These are phyloP conservation scores for Bombus pyrosoma DNA, from an alignment of 1,140 invertebrate genomes.

Conservation along the genomic window DNA sequence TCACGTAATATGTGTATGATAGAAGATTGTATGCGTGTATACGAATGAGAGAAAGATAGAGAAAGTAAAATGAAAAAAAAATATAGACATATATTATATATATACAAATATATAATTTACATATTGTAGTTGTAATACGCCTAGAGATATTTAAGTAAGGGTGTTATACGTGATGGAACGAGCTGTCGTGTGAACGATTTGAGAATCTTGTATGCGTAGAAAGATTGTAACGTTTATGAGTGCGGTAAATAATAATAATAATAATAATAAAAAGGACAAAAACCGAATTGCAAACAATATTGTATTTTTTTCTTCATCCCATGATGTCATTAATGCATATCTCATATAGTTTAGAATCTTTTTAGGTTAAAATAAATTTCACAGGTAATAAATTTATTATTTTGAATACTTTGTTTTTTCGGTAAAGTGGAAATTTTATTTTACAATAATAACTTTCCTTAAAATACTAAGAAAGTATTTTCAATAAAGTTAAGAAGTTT, in stretches of 20 bases:
- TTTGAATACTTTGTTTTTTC: neutral
- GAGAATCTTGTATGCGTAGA: slow-evolving; percentile 73
- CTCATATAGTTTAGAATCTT: no score
- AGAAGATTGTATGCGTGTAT: neutral
- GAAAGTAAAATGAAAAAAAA: slow-evolving; percentile 26
- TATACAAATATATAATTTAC: slow-evolving; percentile 48
- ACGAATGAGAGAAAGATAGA: neutral
- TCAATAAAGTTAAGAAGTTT: neutral
- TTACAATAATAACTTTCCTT: neutral
- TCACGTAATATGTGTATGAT: neutral
- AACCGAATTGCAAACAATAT: slow-evolving; percentile 13
- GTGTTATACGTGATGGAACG: slow-evolving; percentile 27
- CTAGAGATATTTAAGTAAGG: slow-evolving; percentile 7
- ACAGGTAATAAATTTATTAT: neutral
- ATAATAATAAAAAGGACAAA: slow-evolving; percentile 18
- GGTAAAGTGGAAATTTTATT: no score
- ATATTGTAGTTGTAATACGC: slow-evolving; percentile 34
- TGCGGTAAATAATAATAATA: slow-evolving; percentile 71
- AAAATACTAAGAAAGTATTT: neutral
- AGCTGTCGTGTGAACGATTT: slow-evolving; percentile 73
- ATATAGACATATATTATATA: slow-evolving; percentile 44
- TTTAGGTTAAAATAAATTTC: neutral
- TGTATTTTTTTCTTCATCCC: neutral
- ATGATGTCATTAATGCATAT: neutral
- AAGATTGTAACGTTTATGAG: slow-evolving; percentile 80